phyloP scores from a whole-genome alignment of 2,888 invertebrate genomes.

The Hypomecis punctinalis region DNA sequence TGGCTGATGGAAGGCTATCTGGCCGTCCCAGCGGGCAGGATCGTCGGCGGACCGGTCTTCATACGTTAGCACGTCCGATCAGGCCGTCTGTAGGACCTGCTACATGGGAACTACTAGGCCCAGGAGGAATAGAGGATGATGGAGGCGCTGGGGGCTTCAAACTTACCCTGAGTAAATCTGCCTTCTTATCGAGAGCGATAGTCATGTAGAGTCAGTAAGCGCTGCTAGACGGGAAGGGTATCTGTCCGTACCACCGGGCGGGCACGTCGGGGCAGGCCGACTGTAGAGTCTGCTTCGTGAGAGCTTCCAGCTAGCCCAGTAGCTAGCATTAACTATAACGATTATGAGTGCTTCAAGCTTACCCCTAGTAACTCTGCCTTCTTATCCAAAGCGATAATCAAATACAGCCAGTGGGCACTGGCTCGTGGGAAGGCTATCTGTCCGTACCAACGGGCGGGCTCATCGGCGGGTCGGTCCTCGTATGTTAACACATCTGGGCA shows the following conservation, averaged over 20 bases:
- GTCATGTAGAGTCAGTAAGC: too few relatives aligned
- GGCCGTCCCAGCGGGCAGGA: too few relatives aligned
- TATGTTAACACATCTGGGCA: constrained; percentile 14
- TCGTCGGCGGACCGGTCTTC: too few relatives aligned
- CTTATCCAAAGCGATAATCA: constrained; percentile 8
- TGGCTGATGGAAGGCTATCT: too few relatives aligned
- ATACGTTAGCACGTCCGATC: too few relatives aligned
- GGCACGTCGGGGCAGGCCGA: too few relatives aligned
- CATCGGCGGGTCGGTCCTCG: not conserved
- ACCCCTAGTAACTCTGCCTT: constrained; percentile 24
- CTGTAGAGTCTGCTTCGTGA: not conserved
- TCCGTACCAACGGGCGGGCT: constrained; percentile 12
- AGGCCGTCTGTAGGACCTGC: too few relatives aligned
- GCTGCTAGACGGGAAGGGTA: not conserved
- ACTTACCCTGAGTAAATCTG: constrained; percentile 2
- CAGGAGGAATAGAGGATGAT: not conserved
- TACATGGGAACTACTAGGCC: not conserved
- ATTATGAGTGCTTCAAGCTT: not conserved
- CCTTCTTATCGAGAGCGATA: too few relatives aligned
- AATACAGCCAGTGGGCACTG: constrained; percentile 11
- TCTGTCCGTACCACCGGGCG: too few relatives aligned
- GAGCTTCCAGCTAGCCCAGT: too few relatives aligned
- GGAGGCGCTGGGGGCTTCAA: not conserved
- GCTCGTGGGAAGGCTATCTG: constrained; percentile 7
- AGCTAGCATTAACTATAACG: too few relatives aligned